Conservation (phyloP, 2,113 vertebrate genomes). For the Chlamydotis undulata region DNA sequence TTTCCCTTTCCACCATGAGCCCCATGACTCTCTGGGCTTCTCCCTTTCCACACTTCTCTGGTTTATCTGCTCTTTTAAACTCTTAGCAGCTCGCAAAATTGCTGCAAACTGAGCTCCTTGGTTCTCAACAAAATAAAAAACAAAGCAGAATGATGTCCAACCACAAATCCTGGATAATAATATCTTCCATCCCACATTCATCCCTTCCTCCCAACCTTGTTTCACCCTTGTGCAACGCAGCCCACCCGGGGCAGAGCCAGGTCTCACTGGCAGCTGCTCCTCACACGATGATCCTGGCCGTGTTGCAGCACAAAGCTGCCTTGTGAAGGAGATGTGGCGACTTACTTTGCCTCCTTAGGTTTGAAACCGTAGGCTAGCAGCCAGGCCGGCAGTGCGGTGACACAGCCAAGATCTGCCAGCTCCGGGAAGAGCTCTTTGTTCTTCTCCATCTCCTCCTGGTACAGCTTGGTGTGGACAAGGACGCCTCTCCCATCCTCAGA, state of each 20-base stretch:
- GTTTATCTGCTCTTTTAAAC: background rate
- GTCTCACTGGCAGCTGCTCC: background rate
- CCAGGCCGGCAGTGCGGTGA: background rate
- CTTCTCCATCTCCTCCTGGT: conserved; percentile 6
- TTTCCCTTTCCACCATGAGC: background rate
- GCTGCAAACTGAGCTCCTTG: background rate
- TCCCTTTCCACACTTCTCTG: background rate
- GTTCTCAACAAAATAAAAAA: background rate
- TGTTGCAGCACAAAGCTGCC: rapidly evolving
- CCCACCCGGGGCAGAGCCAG: background rate
- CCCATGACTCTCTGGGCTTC: background rate
- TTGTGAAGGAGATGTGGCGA: rapidly evolving
- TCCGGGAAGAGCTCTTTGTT: conserved; percentile 3
- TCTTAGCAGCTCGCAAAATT: background rate
- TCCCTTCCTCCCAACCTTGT: background rate
- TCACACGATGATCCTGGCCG: rapidly evolving
- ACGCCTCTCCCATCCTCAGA: background rate
- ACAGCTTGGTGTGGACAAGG: background rate
- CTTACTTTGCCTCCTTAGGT: background rate
- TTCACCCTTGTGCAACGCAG: rapidly evolving
- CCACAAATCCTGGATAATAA: too few species aligned
- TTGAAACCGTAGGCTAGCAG: conserved; percentile 12
- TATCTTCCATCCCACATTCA: background rate
- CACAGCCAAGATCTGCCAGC: background rate
- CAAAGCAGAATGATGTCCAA: background rate